Evolutionary conservation across 2,113 vertebrate genomes (phyloP), one percentile per base, ranked within the genome.

Genomic region (Scomber scombrus): DNA sequence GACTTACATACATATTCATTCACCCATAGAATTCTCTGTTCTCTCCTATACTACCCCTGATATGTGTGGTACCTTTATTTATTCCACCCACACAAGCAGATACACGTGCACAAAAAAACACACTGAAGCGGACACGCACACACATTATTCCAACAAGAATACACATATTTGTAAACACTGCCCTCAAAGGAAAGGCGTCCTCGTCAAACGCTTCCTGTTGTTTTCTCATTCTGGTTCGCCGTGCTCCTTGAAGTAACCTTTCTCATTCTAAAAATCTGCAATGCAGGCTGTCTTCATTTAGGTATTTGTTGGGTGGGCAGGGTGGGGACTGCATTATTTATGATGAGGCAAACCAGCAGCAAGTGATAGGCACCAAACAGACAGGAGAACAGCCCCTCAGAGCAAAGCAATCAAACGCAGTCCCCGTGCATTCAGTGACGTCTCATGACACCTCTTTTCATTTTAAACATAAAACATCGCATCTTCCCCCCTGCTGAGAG

Each of bases 271-370:
- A 56, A 83, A 91, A 88, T 87, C 89, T 86, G 92, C 89, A 86
- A 80, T 86, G 84, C 89, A 89, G 86, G 74, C 85, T 82, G 78
- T 80, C 88, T 91, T 91, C 88, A 83, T 89, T 93, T 88, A 89
- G 90, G 84, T 85, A 90, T 84, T 74, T 91, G 85, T 86, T 88
- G 80, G 89, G 75, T 81, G 85, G 85, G 84, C 88, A 84, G 78
- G 89, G 85, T 84, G 81, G 82, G 45, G 80, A 40, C 82, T 94
- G 92, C 90, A 92, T 94, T 92, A 92, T 93, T 94, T 93, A 92
- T 93, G 86, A 94, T 72, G 86, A 92, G 82, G 86, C 81, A 68
- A 89, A 85, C 80, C 73, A 29, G 86, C 75, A 74, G 81, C 88
- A 71, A 89, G 85, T 87, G 89, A 93, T 87, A 86, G 85, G 84